Conservation (phyloP, 2,113 vertebrate genomes). For the Zonotrichia leucophrys region DNA sequence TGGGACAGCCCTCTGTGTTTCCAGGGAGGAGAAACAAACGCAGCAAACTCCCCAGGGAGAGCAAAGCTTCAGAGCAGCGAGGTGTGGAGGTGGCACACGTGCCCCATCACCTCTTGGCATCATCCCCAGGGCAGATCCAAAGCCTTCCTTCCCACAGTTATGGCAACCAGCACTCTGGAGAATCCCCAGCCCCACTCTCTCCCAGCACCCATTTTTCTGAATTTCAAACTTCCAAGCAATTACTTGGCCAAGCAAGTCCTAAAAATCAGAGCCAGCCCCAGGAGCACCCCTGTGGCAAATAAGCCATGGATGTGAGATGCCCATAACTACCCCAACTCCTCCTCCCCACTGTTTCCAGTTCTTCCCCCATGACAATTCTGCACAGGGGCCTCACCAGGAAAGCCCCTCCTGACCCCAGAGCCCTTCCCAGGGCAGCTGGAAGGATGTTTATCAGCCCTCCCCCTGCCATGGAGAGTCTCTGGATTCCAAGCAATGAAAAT, state of each 20-base stretch:
- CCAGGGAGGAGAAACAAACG: neutral
- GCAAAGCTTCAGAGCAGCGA: neutral
- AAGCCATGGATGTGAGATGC: neutral
- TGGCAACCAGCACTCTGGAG: neutral
- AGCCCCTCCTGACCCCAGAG: neutral
- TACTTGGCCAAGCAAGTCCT: neutral
- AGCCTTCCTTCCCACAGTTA: accelerated
- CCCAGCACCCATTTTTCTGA: neutral
- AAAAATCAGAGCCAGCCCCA: neutral
- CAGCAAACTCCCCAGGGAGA: neutral
- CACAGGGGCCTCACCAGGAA: neutral
- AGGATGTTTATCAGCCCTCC: neutral
- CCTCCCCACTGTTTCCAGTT: neutral
- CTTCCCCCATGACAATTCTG: accelerated
- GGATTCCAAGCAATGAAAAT: neutral
- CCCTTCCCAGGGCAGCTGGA: neutral
- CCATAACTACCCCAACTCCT: neutral
- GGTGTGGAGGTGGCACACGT: neutral
- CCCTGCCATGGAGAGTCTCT: neutral
- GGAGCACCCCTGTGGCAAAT: neutral
- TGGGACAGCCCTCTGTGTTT: neutral
- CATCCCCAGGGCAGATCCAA: neutral
- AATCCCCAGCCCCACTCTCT: neutral
- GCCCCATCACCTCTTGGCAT: neutral
- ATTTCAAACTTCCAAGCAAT: neutral